Conservation (phyloP, 2,888 invertebrate species). For the Chrysolina americana region DNA sequence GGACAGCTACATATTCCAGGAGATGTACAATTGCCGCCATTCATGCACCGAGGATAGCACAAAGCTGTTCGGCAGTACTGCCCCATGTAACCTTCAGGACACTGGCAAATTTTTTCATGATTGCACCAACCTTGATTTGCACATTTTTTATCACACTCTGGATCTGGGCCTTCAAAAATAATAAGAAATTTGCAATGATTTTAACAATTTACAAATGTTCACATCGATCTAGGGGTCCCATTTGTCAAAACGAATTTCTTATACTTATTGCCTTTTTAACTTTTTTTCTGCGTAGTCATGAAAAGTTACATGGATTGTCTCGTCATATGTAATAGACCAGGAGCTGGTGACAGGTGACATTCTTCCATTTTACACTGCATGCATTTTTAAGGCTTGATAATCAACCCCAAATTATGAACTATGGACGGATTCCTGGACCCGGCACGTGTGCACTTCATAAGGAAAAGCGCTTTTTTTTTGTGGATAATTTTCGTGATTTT, state of each 20-base stretch:
- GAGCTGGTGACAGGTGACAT: too few relatives aligned
- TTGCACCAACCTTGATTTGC: slow-evolving; percentile 90
- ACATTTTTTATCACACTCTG: slow-evolving; percentile 90
- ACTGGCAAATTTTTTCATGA: slow-evolving; percentile 87
- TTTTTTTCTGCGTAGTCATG: too few relatives aligned
- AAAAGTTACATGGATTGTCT: too few relatives aligned
- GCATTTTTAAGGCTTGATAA: too few relatives aligned
- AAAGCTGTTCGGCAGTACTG: slow-evolving; percentile 91
- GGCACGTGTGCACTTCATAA: too few relatives aligned
- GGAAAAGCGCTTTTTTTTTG: too few relatives aligned
- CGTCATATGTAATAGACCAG: too few relatives aligned
- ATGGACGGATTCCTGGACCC: too few relatives aligned
- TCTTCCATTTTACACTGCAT: too few relatives aligned
- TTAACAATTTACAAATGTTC: slow-evolving; percentile 25
- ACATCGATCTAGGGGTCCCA: background rate
- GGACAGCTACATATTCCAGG: slow-evolving; percentile 92
- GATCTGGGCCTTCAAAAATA: slow-evolving; percentile 80
- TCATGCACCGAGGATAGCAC: slow-evolving; percentile 94
- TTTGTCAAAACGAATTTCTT: background rate
- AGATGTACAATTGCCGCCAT: slow-evolving; percentile 92
- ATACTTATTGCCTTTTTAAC: too few relatives aligned
- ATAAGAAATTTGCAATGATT: slow-evolving; percentile 63
- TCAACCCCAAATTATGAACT: too few relatives aligned
- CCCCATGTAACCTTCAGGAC: slow-evolving; percentile 92
- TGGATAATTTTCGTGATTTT: too few relatives aligned